Percentiles rank a stretch among this genome's conserved stretches.
Conservation (phyloP, 2,888 invertebrate genomes). For the Bugulina stolonifera region DNA sequence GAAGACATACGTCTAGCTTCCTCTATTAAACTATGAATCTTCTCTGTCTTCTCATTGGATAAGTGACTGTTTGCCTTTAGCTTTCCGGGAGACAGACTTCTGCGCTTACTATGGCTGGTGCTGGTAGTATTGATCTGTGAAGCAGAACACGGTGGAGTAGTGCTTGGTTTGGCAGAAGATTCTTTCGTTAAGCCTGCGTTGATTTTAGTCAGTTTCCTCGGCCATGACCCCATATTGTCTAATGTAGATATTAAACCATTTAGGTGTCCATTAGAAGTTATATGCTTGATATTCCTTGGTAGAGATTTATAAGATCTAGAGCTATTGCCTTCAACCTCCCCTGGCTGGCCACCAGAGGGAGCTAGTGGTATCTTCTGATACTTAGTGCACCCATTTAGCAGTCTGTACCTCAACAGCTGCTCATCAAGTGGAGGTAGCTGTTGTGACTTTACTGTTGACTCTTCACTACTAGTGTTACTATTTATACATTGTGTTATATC, state of each 20-base stretch:
- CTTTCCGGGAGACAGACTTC: constrained; percentile 11
- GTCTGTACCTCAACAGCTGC: neutral
- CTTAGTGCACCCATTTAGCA: constrained; percentile 18
- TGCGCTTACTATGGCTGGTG: neutral
- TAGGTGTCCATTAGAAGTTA: neutral
- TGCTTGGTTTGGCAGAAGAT: neutral
- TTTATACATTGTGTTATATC: too few species aligned
- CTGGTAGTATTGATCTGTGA: neutral
- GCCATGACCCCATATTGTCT: constrained; percentile 25
- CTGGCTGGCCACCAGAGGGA: neutral
- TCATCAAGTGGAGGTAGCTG: neutral
- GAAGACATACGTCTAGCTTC: constrained; percentile 25
- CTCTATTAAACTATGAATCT: constrained; percentile 22
- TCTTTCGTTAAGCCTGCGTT: neutral
- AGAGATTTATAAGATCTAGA: constrained; percentile 6
- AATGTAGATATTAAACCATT: constrained; percentile 1
- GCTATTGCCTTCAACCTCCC: neutral
- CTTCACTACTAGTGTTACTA: neutral
- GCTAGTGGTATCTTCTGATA: constrained; percentile 1
- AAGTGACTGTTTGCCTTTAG: neutral
- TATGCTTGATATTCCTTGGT: constrained; percentile 11
- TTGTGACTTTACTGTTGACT: neutral
- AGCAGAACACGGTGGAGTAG: neutral
- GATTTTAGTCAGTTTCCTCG: neutral
- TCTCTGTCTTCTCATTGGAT: constrained; percentile 16